phyloP scores from a whole-genome alignment of 2,797 vertebrate species.

The Caiman crocodilus region DNA sequence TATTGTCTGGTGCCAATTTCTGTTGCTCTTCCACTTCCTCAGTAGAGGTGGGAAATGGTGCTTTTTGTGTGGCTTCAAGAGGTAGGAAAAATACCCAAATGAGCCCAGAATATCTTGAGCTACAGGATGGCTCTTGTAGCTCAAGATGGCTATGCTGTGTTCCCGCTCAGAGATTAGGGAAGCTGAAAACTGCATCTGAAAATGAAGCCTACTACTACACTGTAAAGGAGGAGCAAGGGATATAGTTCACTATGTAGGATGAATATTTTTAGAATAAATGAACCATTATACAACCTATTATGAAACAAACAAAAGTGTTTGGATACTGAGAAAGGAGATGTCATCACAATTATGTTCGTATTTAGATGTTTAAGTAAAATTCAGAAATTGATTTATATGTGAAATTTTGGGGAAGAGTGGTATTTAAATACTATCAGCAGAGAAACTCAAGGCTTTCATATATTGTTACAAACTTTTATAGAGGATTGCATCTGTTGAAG shows the following conservation, averaged over 20 bases:
- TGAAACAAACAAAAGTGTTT: not conserved
- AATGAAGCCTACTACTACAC: not conserved
- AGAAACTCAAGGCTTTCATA: not conserved
- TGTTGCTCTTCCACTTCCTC: not conserved
- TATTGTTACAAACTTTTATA: not conserved
- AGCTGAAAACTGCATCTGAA: not conserved
- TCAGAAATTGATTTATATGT: not conserved
- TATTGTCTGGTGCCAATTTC: not conserved
- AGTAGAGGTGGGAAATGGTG: not conserved
- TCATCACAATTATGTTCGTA: not conserved
- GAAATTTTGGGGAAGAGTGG: not conserved
- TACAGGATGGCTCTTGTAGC: no score
- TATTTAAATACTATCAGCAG: not conserved
- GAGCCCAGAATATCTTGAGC: fast-evolving
- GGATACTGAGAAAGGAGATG: not conserved
- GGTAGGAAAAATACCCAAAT: fast-evolving
- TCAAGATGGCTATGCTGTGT: not conserved
- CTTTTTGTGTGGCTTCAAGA: fast-evolving
- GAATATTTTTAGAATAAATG: not conserved
- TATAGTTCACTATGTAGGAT: fast-evolving
- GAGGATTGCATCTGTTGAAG: not conserved
- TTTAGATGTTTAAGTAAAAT: not conserved
- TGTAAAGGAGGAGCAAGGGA: not conserved
- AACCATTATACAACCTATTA: not conserved
- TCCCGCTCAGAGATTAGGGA: not conserved